These are phyloP conservation scores for Drosophila fuyamai DNA, from an alignment of 1,140 invertebrate genomes.

Conservation along the genomic window DNA sequence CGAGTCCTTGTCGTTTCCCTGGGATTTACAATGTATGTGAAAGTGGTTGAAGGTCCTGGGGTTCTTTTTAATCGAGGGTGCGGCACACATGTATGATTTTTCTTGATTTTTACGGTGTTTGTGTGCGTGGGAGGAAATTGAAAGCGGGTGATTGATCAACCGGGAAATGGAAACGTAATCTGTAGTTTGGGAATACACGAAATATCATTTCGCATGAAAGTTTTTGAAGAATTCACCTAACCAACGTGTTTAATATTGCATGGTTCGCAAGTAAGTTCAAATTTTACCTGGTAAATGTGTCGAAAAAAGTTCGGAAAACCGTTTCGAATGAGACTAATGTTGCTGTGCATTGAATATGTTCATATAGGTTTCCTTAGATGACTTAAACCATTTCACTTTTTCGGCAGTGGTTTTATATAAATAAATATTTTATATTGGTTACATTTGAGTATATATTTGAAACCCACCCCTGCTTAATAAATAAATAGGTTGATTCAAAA, in stretches of 20 bases:
- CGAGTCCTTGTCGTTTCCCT: constrained; percentile 45
- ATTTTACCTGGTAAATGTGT: neutral
- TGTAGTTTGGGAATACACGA: constrained; percentile 43
- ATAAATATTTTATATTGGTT: no score
- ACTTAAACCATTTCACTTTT: neutral
- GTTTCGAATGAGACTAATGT: neutral
- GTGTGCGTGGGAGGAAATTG: constrained; percentile 13
- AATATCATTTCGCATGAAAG: constrained; percentile 32
- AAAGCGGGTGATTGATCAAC: constrained; percentile 48
- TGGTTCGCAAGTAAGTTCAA: neutral
- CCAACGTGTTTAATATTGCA: constrained; percentile 26
- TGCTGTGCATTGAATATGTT: neutral
- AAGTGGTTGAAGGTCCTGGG: neutral
- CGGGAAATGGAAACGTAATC: constrained; percentile 38
- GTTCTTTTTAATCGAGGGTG: neutral
- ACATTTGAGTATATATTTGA: no score
- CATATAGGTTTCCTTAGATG: neutral
- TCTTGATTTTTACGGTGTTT: constrained; percentile 23
- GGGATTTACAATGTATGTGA: constrained; percentile 27
- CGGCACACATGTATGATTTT: constrained; percentile 19
- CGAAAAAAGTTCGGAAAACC: neutral
- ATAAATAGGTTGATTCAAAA: no score
- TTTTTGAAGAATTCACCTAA: constrained; percentile 17
- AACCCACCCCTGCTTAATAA: no score
- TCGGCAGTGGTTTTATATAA: neutral